Evolutionary conservation across 2,797 vertebrate species (phyloP).

Genomic region (Pangasius mekongensis): DNA sequence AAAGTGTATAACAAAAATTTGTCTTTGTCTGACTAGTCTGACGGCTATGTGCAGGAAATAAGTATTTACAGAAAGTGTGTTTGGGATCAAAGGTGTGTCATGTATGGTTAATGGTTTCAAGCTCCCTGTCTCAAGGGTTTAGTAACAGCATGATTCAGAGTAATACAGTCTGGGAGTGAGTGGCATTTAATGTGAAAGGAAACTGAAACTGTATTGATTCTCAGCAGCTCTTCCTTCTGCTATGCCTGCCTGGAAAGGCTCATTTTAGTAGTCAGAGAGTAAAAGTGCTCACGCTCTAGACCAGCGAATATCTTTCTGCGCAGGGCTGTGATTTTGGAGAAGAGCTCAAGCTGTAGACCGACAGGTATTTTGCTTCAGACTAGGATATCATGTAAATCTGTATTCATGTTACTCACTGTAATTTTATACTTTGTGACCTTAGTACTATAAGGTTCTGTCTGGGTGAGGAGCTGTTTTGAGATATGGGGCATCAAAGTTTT

Average conservation of each 20-base stretch:
- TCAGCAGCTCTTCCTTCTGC: not conserved
- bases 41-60: not conserved
- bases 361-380: not conserved
- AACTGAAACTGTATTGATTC: constrained; percentile 4
- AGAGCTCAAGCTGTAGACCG: not conserved
- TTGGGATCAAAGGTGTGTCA: not conserved
- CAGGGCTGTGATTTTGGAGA: no score
- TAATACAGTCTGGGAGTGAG: not conserved
- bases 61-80: not conserved
- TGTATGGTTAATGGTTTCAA: not conserved
- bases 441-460: not conserved
- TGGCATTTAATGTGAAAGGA: not conserved
- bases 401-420: not conserved
- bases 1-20: not conserved
- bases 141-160: not conserved
- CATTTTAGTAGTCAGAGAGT: constrained; percentile 23
- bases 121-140: not conserved
- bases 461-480: not conserved
- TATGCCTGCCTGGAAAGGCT: not conserved
- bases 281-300: not conserved
- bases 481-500: not conserved
- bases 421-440: not conserved
- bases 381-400: constrained; percentile 1
- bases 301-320: not conserved
- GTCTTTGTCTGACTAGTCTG: not conserved